Evolutionary conservation across 2,888 invertebrate genomes (phyloP).

Genomic region (Cephus sareptanus): DNA sequence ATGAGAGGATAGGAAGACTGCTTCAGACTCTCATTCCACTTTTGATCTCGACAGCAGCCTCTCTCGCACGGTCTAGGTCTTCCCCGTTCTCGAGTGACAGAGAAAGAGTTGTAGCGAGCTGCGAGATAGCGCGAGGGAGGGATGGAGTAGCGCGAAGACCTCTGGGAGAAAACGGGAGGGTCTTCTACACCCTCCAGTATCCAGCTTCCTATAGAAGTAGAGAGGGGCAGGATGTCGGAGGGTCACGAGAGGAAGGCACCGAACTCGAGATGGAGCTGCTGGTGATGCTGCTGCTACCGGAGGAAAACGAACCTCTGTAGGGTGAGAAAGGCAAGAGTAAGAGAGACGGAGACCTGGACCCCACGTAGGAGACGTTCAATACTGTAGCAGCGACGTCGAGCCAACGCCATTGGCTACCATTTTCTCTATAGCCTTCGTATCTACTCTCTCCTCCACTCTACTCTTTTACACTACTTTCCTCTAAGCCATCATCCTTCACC

Average conservation of each 20-base stretch:
- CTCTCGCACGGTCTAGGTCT: constrained; percentile 25
- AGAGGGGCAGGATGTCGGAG: constrained; percentile 50
- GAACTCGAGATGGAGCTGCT: constrained; percentile 25
- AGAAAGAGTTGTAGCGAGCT: not conserved
- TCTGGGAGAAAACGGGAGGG: constrained; percentile 14
- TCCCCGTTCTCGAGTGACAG: not conserved
- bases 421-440: constrained; percentile 37
- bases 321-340: constrained; percentile 26
- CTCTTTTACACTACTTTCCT: constrained; percentile 17
- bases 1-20: constrained; percentile 35
- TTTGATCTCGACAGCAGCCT: constrained; percentile 37
- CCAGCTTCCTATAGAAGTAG: constrained; percentile 21
- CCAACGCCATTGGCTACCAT: constrained; percentile 64
- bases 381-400: constrained; percentile 54
- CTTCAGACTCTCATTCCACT: constrained; percentile 21
- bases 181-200: constrained; percentile 37
- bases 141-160: constrained; percentile 28
- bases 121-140: constrained; percentile 22
- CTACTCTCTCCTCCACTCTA: constrained; percentile 22
- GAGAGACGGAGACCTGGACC: constrained; percentile 53
- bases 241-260: constrained; percentile 45
- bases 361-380: constrained; percentile 64
- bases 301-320: constrained; percentile 20
- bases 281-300: constrained; percentile 8
- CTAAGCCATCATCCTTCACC: not conserved